Evolutionary conservation across 1,140 invertebrate species (phyloP), one percentile per base, ranked within the genome.

Genomic region (Neodiprion fabricii): DNA sequence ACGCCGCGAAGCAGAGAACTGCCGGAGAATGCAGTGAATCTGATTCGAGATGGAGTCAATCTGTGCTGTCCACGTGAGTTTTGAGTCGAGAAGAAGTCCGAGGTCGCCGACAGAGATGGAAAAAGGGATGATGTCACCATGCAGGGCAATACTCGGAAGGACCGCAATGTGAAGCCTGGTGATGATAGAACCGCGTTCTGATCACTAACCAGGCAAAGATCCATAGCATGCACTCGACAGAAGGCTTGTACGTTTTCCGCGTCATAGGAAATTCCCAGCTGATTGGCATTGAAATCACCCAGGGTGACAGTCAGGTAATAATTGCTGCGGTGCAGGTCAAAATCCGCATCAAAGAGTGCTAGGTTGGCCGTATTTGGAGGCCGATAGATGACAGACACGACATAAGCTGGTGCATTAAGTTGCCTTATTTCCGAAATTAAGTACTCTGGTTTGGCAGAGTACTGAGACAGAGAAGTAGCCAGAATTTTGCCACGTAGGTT

Each of bases 331-430:
- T 14, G 61, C 4, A 14, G n/a, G 4, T 10, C 40, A 12, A 75
- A n/a, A 4, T 72, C 70, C 0, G 4, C 17, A 14, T 75, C 66
- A 69, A 72, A 68, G 21, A 67, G 14, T 9, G 49, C 10, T 4
- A 72, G 21, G 23, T 50, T 28, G 11, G 40, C 70, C 21, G 65
- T 12, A 21, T 68, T 7, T 28, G 74, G 71, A 0, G 71, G 47
- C 1, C 74, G 70, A 50, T 75, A 75, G 17, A 75, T 40, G 9
- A 75, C 71, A 4, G 12, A 47, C 14, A 68, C 3, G 21, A 75
- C 61, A 14, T 72, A 48, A 48, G 69, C 72, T 40, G 9, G 21
- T 48, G 47, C 47, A 9, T 7, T 50, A 3, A 12, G 48, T 23
- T 11, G 12, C 12, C 71, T 48, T 1, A 50, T n/a, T 50, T 72